Base-by-base conservation (phyloP, 2,797 vertebrate genomes). In the Odontamblyopus lacepedii region DNA sequence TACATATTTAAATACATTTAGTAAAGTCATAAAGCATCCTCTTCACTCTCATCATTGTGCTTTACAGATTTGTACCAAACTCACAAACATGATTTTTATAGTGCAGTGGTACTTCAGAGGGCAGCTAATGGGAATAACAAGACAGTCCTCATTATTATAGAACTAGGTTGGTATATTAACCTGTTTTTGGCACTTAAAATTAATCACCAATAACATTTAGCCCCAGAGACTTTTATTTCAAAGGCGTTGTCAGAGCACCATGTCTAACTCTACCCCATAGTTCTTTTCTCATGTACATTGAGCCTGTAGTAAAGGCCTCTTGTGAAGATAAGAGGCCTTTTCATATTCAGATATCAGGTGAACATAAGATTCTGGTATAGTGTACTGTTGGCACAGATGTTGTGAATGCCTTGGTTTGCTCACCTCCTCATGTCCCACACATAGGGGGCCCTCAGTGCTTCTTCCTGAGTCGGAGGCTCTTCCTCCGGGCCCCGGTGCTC, bases 401-500 rank as follows among this genome's bases (percentile, higher is more conserved):
- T 26, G 23, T 57, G 9, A 56, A 57, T 12, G 55, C 11, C 55
- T 57, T 55, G 8, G 23, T 57, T 13, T 26, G 55, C 23, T 26
- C 55, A 57, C 55, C 55, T 26, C 55, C 55, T 53, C 2, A 53
- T 53, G 51, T 53, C 51, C 51, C 51, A 53, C 51, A 53, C 51
- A 15, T 15, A 9, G 6, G 35, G 7, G 35, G 8, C 35, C 44
- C 74, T 95, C 88, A 97, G 89, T 95, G 94, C 85, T 94, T 96
- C 88, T 94, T 95, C 78, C 87, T 95, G 68, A 95, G 89, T 57
- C 93, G 83, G 48, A 91, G 88, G 83, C 70, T 92, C 89, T 95
- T 95, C 63, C 94, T 93, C 78, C 92, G 95, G 71, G 87, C 90
- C 12, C 87, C 32, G 1, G 93, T 87, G 0, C 95, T 95, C 35